phyloP scores from a whole-genome alignment of 2,888 invertebrate species.

The Augochlorella aurata region DNA sequence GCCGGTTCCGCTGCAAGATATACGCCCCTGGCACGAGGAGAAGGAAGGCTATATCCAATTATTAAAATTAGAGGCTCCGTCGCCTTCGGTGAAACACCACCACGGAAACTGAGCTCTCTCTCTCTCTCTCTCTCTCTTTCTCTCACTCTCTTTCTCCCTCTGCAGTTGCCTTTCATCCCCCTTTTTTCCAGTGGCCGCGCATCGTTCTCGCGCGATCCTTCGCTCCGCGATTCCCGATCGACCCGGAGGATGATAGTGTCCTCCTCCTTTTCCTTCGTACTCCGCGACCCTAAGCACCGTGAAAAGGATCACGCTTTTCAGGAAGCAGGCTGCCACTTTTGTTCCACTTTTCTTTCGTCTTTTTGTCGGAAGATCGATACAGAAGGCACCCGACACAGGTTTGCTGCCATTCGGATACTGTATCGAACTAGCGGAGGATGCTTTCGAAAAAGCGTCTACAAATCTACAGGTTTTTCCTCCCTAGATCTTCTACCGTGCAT shows the following conservation, averaged over 20 bases:
- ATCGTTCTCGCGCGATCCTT: background rate
- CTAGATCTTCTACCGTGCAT: too few species aligned
- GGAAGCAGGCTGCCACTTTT: constrained; percentile 59
- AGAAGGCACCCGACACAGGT: background rate
- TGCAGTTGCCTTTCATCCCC: constrained; percentile 25
- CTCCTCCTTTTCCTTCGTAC: background rate
- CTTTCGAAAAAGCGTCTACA: constrained; percentile 1
- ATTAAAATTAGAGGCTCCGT: constrained; percentile 81
- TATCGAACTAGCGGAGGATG: too few species aligned
- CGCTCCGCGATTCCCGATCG: constrained; percentile 26
- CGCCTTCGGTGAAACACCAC: constrained; percentile 76
- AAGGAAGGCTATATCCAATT: constrained; percentile 76
- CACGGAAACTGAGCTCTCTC: constrained; percentile 59
- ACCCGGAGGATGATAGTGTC: background rate
- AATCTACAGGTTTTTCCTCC: too few species aligned
- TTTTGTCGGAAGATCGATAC: constrained; percentile 61
- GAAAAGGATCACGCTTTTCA: constrained; percentile 52
- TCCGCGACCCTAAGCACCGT: constrained; percentile 4
- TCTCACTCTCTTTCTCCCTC: constrained; percentile 8
- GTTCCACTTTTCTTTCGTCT: constrained; percentile 61
- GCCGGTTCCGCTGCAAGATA: constrained; percentile 48
- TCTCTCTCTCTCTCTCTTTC: background rate
- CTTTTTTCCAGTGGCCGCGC: constrained; percentile 2
- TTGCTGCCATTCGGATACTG: too few species aligned
- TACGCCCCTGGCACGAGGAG: constrained; percentile 57